Percentiles rank a stretch among this genome's conserved stretches.
Evolutionary conservation across 1,140 invertebrate species (phyloP).

Genomic region (Drosophila mauritiana): DNA sequence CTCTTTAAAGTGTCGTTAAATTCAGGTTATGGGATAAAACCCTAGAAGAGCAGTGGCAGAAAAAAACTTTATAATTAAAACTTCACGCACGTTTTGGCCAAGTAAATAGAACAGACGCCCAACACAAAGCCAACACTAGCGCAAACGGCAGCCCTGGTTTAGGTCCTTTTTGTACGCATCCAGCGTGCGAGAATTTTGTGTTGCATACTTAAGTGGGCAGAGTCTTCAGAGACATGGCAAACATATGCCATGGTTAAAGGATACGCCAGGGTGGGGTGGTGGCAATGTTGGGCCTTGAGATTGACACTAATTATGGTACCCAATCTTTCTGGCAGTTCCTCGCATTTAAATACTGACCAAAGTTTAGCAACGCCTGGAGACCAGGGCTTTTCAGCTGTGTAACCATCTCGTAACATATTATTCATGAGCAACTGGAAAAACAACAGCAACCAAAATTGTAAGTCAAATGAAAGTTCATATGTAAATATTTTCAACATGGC

Average conservation of each 20-base stretch:
- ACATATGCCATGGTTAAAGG: constrained; percentile 26
- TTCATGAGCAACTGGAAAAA: constrained; percentile 44
- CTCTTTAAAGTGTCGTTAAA: constrained; percentile 66
- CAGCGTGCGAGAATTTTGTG: constrained; percentile 70
- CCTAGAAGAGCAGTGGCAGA: constrained; percentile 7
- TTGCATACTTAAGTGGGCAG: constrained; percentile 75
- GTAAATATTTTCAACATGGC: constrained; percentile 71
- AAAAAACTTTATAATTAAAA: constrained; percentile 79
- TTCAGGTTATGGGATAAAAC: constrained; percentile 14
- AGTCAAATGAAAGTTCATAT: constrained; percentile 72
- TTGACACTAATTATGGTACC: constrained; percentile 56
- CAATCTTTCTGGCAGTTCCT: constrained; percentile 3
- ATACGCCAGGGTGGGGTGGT: neutral
- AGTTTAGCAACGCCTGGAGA: neutral
- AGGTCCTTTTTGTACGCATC: constrained; percentile 64
- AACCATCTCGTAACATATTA: constrained; percentile 45
- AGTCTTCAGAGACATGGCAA: constrained; percentile 11
- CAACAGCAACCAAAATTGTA: constrained; percentile 35
- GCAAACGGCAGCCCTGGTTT: constrained; percentile 48
- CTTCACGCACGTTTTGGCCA: constrained; percentile 80
- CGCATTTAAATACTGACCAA: neutral
- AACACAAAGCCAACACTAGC: constrained; percentile 21
- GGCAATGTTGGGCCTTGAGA: constrained; percentile 2
- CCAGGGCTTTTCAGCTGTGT: constrained; percentile 4
- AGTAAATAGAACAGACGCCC: constrained; percentile 67